Evolutionary conservation across 2,113 vertebrate genomes (phyloP), one percentile per base, ranked within the genome.

Genomic region (Phalacrocorax carbo): DNA sequence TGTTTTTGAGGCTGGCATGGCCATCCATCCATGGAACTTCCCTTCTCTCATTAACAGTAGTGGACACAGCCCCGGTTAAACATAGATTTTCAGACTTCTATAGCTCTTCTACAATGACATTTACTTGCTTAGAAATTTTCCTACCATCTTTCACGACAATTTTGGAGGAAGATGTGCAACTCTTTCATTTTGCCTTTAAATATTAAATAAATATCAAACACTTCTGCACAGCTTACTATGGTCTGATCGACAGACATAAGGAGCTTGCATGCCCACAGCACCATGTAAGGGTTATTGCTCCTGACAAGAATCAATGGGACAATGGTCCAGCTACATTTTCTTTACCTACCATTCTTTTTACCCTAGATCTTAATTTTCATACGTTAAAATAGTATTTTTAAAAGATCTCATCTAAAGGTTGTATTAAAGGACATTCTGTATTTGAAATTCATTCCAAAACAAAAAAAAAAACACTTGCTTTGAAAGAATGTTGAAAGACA

Each of bases 371-470:
- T 73, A 34, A 29, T 38, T 64, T 49, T 46, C n/a, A 44, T 11
- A 61, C 0, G 1, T 42, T 58, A 55, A 86, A 54, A 18, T 3
- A 55, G 0, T 30, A 64, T n/a, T 57, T 77, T 79, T n/a, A 27
- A 38, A 42, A 21, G 32, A 51, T 13, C 23, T 66, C 32, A 51
- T 32, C 36, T 6, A 80, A 58, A 49, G 13, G 22, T 7, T 54
- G 11, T 8, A 58, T 46, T 34, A 62, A 84, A 25, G 17, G 19
- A 69, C 13, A 8, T 34, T 69, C 46, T 80, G 36, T n/a, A 90
- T 78, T 38, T 68, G 10, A 68, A 71, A 82, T 26, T n/a, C 1
- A 2, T 64, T 76, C 55, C 49, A 70, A 64, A 80, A 27, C 12
- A 29, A 61, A 72, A 40, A 61, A 72, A 40, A 38, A 64, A 5